Evolutionary conservation across 2,113 vertebrate genomes (phyloP).

Genomic region (Osmerus mordax): DNA sequence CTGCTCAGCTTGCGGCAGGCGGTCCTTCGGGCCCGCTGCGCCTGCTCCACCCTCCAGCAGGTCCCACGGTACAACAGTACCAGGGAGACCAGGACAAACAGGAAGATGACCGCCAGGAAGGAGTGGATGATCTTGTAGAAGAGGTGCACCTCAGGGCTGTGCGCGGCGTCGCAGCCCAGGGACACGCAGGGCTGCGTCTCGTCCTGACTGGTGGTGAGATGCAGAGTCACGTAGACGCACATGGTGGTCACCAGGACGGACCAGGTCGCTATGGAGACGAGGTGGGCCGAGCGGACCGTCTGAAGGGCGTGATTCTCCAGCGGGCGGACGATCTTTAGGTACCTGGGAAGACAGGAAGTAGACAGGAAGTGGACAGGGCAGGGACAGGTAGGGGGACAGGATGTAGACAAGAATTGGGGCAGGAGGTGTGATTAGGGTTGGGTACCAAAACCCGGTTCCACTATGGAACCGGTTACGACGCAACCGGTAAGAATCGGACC

Average conservation of each 20-base stretch:
- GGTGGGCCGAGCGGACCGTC: slow-evolving; percentile 36
- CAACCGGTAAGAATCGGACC: too few relatives aligned
- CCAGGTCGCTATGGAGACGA: slow-evolving; percentile 58
- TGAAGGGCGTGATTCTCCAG: slow-evolving; percentile 51
- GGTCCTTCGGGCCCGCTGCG: slow-evolving; percentile 19
- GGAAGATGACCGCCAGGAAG: slow-evolving; percentile 46
- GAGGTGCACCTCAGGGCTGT: slow-evolving; percentile 1
- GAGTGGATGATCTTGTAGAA: slow-evolving; percentile 51
- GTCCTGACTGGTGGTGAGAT: slow-evolving; percentile 8
- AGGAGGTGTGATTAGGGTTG: background rate
- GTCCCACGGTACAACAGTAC: slow-evolving; percentile 58
- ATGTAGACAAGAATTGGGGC: background rate
- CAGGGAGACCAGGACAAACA: slow-evolving; percentile 53
- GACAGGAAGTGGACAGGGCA: background rate
- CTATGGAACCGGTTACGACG: too few relatives aligned
- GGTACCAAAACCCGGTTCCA: too few relatives aligned
- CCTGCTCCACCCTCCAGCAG: slow-evolving; percentile 37
- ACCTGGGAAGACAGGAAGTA: slow-evolving; percentile 47
- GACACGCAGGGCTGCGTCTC: rapidly evolving
- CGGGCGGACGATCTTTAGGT: slow-evolving; percentile 66
- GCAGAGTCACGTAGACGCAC: slow-evolving; percentile 44
- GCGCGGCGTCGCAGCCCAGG: slow-evolving; percentile 35
- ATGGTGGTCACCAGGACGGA: slow-evolving; percentile 29
- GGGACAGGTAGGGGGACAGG: too few relatives aligned
- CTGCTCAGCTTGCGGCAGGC: slow-evolving; percentile 40